phyloP scores from a whole-genome alignment of 2,797 vertebrate genomes.

The Lerista edwardsae region DNA sequence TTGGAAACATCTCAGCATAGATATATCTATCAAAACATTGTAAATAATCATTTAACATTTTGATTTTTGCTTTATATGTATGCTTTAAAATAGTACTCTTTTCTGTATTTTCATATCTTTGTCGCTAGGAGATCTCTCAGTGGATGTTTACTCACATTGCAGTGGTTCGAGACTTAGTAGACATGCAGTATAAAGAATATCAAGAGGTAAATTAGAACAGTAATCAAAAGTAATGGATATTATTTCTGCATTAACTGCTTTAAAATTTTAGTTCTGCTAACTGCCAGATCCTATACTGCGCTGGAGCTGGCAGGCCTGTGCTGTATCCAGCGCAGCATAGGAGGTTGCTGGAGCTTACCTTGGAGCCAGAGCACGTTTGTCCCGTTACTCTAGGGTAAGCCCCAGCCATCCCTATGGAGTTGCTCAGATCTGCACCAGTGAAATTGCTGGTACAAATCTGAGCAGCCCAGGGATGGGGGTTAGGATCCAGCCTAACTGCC shows the following conservation, averaged over 20 bases:
- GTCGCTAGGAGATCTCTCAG: conserved; percentile 93
- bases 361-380: too few species aligned
- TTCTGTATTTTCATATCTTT: conserved; percentile 30
- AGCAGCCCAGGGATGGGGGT: too few species aligned
- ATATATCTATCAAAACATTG: background rate
- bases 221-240: background rate
- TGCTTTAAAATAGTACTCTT: background rate
- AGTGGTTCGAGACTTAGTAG: conserved; percentile 94
- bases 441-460: too few species aligned
- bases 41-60: background rate
- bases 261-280: background rate
- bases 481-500: too few species aligned
- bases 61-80: background rate
- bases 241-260: background rate
- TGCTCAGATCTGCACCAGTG: too few species aligned
- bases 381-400: too few species aligned
- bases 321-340: too few species aligned
- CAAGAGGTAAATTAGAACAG: conserved; percentile 87
- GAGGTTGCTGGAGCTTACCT: too few species aligned
- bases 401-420: too few species aligned
- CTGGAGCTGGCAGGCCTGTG: too few species aligned
- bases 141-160: conserved; percentile 99
- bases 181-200: conserved; percentile 96
- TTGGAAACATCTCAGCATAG: background rate
- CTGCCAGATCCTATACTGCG: too few species aligned